These are phyloP conservation scores for Zoroaster sp. DNA, from an alignment of 53 echinoderm and acorn worm species.

Conservation along the genomic window DNA sequence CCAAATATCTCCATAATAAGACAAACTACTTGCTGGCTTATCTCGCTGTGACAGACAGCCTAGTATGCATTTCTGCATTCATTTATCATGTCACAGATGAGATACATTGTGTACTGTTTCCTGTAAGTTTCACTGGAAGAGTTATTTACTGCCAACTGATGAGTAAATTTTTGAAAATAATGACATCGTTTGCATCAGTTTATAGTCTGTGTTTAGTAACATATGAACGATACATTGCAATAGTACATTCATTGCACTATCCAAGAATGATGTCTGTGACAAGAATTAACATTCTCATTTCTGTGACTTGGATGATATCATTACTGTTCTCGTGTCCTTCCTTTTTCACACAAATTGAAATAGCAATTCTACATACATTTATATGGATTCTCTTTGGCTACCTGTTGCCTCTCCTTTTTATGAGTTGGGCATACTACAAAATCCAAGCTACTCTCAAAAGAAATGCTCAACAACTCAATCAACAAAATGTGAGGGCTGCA, in stretches of 20 bases:
- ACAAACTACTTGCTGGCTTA: slow-evolving; percentile 31
- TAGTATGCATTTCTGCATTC: neutral
- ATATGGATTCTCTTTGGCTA: neutral
- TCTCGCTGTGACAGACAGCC: slow-evolving; percentile 5
- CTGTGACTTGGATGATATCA: neutral
- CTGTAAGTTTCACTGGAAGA: neutral
- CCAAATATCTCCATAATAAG: neutral
- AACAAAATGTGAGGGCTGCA: too few relatives aligned
- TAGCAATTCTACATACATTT: neutral
- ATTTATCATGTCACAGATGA: neutral
- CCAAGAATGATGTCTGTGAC: neutral
- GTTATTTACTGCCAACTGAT: neutral
- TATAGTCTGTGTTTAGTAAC: slow-evolving; percentile 10
- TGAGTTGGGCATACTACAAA: slow-evolving; percentile 20
- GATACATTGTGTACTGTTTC: neutral
- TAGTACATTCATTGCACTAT: slow-evolving; percentile 10
- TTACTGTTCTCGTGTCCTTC: neutral
- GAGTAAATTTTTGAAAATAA: neutral
- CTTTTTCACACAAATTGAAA: neutral
- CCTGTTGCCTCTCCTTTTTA: neutral
- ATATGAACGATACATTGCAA: neutral
- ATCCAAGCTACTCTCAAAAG: neutral
- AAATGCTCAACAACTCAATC: neutral
- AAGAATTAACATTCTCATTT: neutral
- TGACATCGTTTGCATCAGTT: neutral